Evolutionary conservation across 2,797 vertebrate genomes (phyloP).

Genomic region (Emys orbicularis): DNA sequence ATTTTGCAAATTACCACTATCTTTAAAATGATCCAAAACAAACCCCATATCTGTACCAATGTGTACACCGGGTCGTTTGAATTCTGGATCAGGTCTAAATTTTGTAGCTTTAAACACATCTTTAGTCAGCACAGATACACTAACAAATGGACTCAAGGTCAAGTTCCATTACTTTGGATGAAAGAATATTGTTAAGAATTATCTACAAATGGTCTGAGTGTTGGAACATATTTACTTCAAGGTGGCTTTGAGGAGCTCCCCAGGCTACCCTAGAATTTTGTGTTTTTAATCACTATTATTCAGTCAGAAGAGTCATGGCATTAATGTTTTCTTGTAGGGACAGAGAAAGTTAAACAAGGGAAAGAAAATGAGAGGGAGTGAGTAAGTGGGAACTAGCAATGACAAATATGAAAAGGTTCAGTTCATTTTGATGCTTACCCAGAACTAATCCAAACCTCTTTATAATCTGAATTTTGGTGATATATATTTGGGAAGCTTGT

Average conservation of each 20-base stretch:
- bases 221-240: background rate
- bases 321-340: background rate
- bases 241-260: background rate
- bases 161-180: background rate
- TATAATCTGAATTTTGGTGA: background rate
- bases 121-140: background rate
- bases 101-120: background rate
- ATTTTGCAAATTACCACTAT: background rate
- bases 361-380: background rate
- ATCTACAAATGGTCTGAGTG: background rate
- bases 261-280: background rate
- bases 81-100: background rate
- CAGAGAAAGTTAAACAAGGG: accelerated
- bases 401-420: background rate
- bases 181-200: background rate
- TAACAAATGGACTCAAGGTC: background rate
- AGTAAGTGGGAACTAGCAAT: background rate
- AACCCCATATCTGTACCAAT: background rate
- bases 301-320: accelerated
- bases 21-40: background rate
- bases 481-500: background rate
- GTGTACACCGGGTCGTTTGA: background rate
- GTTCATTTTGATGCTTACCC: background rate
- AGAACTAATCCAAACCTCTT: background rate
- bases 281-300: background rate